These are phyloP conservation scores for Ligdia adustata DNA, from an alignment of 2,888 invertebrate genomes.

Conservation along the genomic window DNA sequence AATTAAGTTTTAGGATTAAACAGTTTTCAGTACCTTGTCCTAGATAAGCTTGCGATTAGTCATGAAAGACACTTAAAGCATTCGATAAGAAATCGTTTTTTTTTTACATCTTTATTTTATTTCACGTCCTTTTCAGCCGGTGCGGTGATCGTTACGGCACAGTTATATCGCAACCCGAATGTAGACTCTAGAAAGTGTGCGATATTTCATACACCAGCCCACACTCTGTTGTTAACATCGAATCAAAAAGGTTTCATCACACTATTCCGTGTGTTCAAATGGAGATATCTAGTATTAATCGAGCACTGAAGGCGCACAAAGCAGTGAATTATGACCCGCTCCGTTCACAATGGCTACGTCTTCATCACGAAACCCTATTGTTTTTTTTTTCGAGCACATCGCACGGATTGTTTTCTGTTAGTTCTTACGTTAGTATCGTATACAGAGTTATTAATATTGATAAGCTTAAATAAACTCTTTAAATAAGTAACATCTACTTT, in stretches of 20 bases:
- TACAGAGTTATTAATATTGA: neutral
- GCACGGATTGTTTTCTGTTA: conserved; percentile 79
- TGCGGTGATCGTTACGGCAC: too few relatives aligned
- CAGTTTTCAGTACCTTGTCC: too few relatives aligned
- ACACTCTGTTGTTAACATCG: conserved; percentile 64
- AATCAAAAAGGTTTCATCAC: conserved; percentile 81
- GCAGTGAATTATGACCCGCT: conserved; percentile 81
- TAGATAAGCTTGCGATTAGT: too few relatives aligned
- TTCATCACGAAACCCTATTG: conserved; percentile 81
- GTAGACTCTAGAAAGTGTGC: conserved; percentile 31
- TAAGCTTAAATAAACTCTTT: neutral
- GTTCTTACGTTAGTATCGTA: conserved; percentile 50
- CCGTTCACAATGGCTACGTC: conserved; percentile 83
- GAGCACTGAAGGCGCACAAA: conserved; percentile 78
- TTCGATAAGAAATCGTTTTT: too few relatives aligned
- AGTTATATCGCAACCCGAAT: conserved; percentile 26
- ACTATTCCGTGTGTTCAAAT: conserved; percentile 73
- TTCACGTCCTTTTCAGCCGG: conserved; percentile 1
- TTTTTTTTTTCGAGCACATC: conserved; percentile 78
- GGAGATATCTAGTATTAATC: conserved; percentile 84
- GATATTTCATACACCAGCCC: conserved; percentile 47
- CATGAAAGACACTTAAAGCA: too few relatives aligned
- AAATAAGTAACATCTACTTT: too few relatives aligned
- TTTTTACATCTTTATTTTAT: neutral
- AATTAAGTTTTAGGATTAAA: too few relatives aligned